Evolutionary conservation across 2,888 invertebrate species (phyloP).

Genomic region (Byasa hedistus): DNA sequence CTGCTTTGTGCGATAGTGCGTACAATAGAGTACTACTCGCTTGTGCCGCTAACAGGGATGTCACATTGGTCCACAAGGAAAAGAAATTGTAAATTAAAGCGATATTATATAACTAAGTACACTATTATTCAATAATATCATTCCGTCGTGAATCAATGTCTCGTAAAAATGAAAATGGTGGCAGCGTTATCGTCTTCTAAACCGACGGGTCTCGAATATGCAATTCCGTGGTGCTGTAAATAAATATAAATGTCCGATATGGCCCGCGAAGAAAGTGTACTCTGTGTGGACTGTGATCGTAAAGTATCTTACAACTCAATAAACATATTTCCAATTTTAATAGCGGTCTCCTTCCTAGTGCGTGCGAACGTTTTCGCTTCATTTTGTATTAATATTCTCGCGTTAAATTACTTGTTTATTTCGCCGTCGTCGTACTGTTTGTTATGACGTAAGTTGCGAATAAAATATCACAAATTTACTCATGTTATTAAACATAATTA

Average conservation of each 20-base stretch:
- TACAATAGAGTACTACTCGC: conserved; percentile 35
- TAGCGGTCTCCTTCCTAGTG: conserved; percentile 35
- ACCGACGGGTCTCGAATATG: conserved; percentile 35
- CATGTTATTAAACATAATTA: neutral
- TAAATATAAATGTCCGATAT: conserved; percentile 69
- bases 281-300: conserved; percentile 52
- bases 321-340: conserved; percentile 58
- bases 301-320: conserved; percentile 67
- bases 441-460: conserved; percentile 4
- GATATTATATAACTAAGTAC: neutral
- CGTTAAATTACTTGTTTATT: conserved; percentile 18
- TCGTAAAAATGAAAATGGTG: conserved; percentile 11
- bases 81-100: neutral
- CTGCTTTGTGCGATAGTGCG: conserved; percentile 43
- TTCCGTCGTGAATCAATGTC: conserved; percentile 12
- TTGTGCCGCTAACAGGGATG: conserved; percentile 17
- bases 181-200: conserved; percentile 25
- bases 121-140: neutral
- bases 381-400: conserved; percentile 22
- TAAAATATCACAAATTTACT: neutral
- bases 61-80: neutral
- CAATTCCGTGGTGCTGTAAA: conserved; percentile 58
- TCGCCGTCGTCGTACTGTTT: neutral
- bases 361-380: conserved; percentile 33
- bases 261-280: conserved; percentile 55